Evolutionary conservation across 2,888 invertebrate species (phyloP).

Genomic region (Andrena minutula): DNA sequence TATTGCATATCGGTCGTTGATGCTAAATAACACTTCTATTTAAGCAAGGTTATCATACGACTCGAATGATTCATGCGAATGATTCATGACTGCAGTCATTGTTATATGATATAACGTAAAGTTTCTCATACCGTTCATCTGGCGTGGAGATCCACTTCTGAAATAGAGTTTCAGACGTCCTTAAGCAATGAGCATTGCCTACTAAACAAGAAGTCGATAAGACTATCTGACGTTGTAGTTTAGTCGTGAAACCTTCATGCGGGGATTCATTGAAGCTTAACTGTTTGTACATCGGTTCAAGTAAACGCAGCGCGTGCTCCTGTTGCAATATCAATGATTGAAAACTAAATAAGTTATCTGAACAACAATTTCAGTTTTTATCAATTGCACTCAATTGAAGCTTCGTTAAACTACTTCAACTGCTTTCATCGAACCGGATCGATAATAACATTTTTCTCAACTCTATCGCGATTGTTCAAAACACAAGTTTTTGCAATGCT

Average conservation of each 20-base stretch:
- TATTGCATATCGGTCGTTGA: no score
- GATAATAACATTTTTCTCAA: no score
- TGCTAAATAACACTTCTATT: no score
- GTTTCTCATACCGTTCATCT: constrained; percentile 56
- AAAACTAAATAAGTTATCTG: neutral
- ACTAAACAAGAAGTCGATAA: constrained; percentile 72
- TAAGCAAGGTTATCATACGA: no score
- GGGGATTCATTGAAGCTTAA: constrained; percentile 71
- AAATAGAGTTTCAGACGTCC: constrained; percentile 68
- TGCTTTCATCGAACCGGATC: no score
- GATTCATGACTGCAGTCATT: no score
- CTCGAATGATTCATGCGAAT: no score
- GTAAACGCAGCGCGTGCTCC: constrained; percentile 42
- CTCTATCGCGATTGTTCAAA: no score
- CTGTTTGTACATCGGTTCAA: constrained; percentile 53
- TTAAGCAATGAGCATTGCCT: constrained; percentile 69
- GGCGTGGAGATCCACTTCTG: constrained; percentile 70
- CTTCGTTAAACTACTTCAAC: no score
- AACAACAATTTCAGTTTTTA: neutral
- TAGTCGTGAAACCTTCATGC: constrained; percentile 61
- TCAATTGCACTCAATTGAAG: no score
- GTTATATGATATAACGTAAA: neutral
- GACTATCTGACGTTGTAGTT: constrained; percentile 72
- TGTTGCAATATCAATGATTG: constrained; percentile 1
- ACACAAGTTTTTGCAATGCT: no score